These are phyloP conservation scores for Tanytarsus gracilentus DNA, from an alignment of 2,888 invertebrate species.

Conservation along the genomic window DNA sequence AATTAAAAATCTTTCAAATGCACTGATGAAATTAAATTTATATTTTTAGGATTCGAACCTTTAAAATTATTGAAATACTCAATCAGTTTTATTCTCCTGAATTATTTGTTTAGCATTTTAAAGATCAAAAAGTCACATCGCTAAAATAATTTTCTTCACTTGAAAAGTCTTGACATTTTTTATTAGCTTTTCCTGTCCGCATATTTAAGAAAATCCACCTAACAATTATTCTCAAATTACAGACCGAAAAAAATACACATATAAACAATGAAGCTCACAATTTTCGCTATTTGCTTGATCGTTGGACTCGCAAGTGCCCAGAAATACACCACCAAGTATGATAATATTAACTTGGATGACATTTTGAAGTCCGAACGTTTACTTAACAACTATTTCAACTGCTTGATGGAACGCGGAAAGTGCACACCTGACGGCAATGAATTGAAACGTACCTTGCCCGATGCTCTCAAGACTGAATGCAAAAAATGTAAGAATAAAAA, in stretches of 20 bases:
- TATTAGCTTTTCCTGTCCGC: no score
- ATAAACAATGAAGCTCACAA: conserved; percentile 42
- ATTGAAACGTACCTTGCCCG: conserved; percentile 61
- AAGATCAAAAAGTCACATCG: no score
- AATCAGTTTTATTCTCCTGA: no score
- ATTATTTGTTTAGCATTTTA: no score
- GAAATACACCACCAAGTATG: conserved; percentile 57
- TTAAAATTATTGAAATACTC: no score
- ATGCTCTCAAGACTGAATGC: conserved; percentile 60
- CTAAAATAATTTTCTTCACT: no score
- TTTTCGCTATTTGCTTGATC: conserved; percentile 42
- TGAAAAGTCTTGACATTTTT: no score
- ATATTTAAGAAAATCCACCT: not conserved
- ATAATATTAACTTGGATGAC: conserved; percentile 56
- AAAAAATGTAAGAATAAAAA: conserved; percentile 47
- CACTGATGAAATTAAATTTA: no score
- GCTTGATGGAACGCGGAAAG: conserved; percentile 52
- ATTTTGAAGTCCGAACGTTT: conserved; percentile 56
- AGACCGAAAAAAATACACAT: conserved; percentile 28
- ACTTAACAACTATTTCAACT: conserved; percentile 53
- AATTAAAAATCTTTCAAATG: no score
- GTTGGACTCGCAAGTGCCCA: conserved; percentile 36
- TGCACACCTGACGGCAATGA: conserved; percentile 62
- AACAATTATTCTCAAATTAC: not conserved
- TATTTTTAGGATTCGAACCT: no score